phyloP scores from a whole-genome alignment of 2,113 vertebrate genomes.

The Anseranas semipalmata region DNA sequence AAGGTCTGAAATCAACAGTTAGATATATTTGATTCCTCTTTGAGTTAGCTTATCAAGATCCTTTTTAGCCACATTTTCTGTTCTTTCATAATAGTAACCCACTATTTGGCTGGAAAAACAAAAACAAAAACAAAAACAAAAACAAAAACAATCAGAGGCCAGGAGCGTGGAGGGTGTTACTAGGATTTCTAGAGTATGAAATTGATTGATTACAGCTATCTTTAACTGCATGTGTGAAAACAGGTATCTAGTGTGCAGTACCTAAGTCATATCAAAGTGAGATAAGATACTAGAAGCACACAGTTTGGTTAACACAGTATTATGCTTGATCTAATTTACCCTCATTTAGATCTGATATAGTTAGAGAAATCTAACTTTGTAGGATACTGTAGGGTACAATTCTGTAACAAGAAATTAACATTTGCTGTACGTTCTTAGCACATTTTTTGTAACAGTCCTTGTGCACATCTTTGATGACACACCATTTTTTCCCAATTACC shows the following conservation, averaged over 20 bases:
- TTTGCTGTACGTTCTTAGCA: neutral
- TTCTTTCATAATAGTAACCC: neutral
- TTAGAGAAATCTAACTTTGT: neutral
- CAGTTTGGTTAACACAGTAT: neutral
- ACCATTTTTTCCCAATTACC: neutral
- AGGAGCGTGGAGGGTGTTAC: neutral
- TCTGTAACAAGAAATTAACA: neutral
- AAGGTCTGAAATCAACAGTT: neutral
- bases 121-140: too few species aligned
- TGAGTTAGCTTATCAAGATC: neutral
- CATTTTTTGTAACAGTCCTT: neutral
- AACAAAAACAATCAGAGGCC: neutral
- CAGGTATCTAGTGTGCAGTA: neutral
- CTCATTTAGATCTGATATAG: neutral
- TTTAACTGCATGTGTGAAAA: neutral
- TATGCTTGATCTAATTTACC: neutral
- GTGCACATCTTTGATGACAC: neutral
- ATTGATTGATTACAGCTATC: neutral
- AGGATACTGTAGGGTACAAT: neutral
- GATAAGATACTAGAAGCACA: neutral
- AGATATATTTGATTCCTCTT: neutral
- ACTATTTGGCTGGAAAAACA: neutral
- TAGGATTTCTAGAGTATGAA: neutral
- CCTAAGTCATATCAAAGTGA: neutral
- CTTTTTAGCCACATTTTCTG: neutral